A percentile compares a stretch with the other conserved stretches of the same genome.
phyloP scores from a whole-genome alignment of 2,797 vertebrate genomes.

The Borostomias antarcticus region DNA sequence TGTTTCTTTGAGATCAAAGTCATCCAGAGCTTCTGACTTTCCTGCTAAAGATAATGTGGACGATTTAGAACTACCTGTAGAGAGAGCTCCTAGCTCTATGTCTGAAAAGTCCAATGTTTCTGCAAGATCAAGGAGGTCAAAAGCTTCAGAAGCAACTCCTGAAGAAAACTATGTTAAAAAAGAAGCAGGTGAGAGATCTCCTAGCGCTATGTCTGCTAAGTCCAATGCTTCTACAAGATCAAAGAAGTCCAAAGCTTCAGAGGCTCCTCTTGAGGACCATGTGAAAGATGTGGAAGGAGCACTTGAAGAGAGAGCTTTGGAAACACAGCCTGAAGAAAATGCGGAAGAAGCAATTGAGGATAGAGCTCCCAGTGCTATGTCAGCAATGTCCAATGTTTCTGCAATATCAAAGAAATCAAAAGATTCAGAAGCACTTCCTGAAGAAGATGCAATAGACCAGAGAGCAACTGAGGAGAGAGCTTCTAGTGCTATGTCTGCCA shows the following conservation, averaged over 20 bases:
- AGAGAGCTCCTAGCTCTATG: constrained; percentile 27
- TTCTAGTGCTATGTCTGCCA: constrained; percentile 34
- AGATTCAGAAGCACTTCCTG: neutral
- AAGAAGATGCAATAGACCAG: neutral
- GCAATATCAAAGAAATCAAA: neutral
- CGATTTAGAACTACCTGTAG: constrained; percentile 9
- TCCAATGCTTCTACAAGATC: constrained; percentile 28
- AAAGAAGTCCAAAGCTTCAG: neutral
- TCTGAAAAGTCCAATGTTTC: constrained; percentile 25
- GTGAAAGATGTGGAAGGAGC: constrained; percentile 1
- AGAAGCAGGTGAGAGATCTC: constrained; percentile 41
- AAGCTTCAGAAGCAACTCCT: neutral
- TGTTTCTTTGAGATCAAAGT: constrained; percentile 44
- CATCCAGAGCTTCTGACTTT: constrained; percentile 53
- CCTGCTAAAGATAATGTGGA: neutral
- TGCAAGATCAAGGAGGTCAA: constrained; percentile 3
- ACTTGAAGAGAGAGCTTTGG: neutral
- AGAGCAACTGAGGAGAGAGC: neutral
- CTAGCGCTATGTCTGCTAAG: constrained; percentile 37
- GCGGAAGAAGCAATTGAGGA: neutral
- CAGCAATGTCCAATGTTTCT: constrained; percentile 16
- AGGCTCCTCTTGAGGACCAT: neutral
- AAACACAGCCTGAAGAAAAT: neutral
- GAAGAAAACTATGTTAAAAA: too few relatives aligned
- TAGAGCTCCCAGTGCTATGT: constrained; percentile 3